These are phyloP conservation scores for Ichneumon xanthorius DNA, from an alignment of 2,888 invertebrate genomes.

Conservation along the genomic window DNA sequence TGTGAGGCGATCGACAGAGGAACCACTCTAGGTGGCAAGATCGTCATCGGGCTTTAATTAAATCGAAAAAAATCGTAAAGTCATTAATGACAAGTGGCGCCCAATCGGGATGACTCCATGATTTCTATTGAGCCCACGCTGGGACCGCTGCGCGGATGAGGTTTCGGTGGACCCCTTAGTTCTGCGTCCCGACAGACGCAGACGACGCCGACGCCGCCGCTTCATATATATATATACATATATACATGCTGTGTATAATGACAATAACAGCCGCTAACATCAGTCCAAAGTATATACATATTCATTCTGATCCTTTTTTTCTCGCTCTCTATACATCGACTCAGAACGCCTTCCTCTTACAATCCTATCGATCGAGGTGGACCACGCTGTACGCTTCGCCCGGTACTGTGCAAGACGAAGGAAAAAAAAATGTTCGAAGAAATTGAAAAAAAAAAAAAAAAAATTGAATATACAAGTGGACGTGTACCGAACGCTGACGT, in stretches of 20 bases:
- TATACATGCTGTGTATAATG: conserved; percentile 62
- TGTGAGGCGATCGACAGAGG: conserved; percentile 34
- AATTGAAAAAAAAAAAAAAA: conserved; percentile 32
- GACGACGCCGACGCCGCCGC: conserved; percentile 53
- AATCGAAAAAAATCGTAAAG: conserved; percentile 82
- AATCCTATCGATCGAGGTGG: conserved; percentile 75
- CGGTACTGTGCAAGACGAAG: conserved; percentile 21
- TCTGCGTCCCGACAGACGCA: conserved; percentile 54
- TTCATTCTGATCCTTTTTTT: conserved; percentile 41
- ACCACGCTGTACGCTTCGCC: not conserved
- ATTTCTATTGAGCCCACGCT: conserved; percentile 79
- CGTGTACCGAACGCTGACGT: conserved; percentile 43
- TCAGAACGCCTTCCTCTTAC: conserved; percentile 75
- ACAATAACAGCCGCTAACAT: conserved; percentile 70
- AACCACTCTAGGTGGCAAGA: conserved; percentile 77
- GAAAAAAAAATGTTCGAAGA: conserved; percentile 4
- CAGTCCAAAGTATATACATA: conserved; percentile 9
- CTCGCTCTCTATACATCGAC: conserved; percentile 47
- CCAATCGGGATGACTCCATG: conserved; percentile 84
- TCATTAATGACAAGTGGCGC: conserved; percentile 85
- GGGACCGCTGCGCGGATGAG: conserved; percentile 68
- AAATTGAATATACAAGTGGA: conserved; percentile 36
- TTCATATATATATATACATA: conserved; percentile 38
- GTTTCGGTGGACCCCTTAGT: conserved; percentile 60
- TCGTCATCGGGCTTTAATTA: conserved; percentile 83